Percentiles rank a stretch among this genome's conserved stretches.
These are phyloP conservation scores for Glaucomys volans DNA, from an alignment of 2,113 vertebrate genomes.

Conservation along the genomic window DNA sequence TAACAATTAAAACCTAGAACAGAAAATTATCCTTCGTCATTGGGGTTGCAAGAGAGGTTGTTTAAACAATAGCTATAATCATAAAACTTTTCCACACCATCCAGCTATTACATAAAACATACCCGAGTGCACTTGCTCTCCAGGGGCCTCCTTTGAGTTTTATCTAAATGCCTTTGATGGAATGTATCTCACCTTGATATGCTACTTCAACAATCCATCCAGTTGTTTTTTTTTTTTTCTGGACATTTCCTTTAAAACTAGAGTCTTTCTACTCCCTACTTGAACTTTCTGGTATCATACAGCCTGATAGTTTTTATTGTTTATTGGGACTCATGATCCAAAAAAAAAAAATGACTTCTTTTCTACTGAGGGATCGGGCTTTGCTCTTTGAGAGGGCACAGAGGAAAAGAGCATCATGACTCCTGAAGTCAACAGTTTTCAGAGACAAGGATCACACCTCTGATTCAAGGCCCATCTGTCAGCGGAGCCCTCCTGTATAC, in stretches of 20 bases:
- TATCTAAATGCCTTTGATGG: not conserved
- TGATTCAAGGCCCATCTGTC: not conserved
- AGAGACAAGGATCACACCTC: not conserved
- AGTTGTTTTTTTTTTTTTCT: not conserved
- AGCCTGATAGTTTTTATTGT: not conserved
- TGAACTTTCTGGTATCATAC: not conserved
- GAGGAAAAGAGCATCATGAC: not conserved
- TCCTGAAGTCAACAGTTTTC: not conserved
- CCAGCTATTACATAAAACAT: conserved; percentile 4
- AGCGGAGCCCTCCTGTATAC: too few relatives aligned
- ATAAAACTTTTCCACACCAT: not conserved
- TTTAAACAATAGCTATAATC: conserved; percentile 35
- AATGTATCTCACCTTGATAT: not conserved
- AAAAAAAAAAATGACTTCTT: conserved; percentile 37
- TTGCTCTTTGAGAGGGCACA: not conserved
- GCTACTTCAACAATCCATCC: not conserved
- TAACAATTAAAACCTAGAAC: conserved; percentile 25
- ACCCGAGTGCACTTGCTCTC: not conserved
- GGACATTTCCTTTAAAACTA: not conserved
- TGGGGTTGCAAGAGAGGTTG: not conserved
- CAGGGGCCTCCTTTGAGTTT: not conserved
- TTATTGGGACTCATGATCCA: not conserved
- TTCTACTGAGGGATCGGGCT: not conserved
- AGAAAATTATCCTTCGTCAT: not conserved
- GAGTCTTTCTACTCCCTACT: conserved; percentile 2